phyloP scores from a whole-genome alignment of 35 echinoderm and acorn worm species.

The Chiridota heheva region DNA sequence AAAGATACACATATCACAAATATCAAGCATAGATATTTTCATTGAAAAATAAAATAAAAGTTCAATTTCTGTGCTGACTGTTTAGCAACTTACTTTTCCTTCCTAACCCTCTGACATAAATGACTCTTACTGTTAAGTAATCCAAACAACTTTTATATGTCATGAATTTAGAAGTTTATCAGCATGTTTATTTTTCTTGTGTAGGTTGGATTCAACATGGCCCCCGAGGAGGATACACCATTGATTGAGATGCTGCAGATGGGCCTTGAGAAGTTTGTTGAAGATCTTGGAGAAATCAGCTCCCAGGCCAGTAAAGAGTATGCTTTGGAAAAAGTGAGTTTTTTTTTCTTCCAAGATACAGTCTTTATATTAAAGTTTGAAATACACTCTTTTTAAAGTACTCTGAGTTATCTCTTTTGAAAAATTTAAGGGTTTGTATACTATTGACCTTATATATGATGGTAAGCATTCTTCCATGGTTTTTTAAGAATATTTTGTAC shows the following conservation, averaged over 20 bases:
- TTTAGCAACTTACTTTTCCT: no score
- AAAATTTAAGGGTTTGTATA: not conserved
- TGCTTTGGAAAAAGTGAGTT: conserved; percentile 93
- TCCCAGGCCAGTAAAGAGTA: conserved; percentile 98
- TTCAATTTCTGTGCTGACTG: no score
- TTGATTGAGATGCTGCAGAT: conserved; percentile 93
- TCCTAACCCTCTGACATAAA: no score
- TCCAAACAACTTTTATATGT: no score
- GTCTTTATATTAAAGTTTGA: not conserved
- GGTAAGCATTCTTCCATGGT: no score
- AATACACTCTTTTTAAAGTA: not conserved
- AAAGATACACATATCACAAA: no score
- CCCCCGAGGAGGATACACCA: conserved; percentile 77
- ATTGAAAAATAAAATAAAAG: no score
- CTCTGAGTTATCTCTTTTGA: not conserved
- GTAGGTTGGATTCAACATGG: conserved; percentile 94
- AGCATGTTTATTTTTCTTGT: not conserved
- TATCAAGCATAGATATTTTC: no score
- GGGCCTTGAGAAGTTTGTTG: conserved; percentile 91
- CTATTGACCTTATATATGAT: no score
- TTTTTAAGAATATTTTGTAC: no score
- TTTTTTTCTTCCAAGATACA: not conserved
- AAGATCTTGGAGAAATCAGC: conserved; percentile 87
- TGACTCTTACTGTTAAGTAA: no score
- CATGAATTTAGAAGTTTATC: no score